Evolutionary conservation across 2,797 vertebrate species (phyloP).

Genomic region (Mustela erminea): DNA sequence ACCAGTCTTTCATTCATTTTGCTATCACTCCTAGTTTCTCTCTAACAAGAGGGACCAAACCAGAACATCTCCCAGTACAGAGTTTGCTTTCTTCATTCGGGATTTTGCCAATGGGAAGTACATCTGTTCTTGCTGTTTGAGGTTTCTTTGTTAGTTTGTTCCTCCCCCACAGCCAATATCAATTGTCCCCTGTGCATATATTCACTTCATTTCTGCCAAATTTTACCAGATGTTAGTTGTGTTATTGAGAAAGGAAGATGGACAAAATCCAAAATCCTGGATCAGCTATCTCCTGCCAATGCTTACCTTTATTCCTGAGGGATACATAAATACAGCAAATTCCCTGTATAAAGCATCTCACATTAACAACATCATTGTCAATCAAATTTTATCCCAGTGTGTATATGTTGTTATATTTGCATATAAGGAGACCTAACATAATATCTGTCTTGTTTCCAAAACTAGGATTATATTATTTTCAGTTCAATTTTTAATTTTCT

Average conservation of each 20-base stretch:
- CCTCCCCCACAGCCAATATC: slow-evolving; percentile 32
- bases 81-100: slow-evolving; percentile 33
- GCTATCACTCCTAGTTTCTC: not conserved
- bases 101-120: slow-evolving; percentile 29
- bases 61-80: not conserved
- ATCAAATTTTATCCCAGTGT: not conserved
- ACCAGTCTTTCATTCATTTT: not conserved
- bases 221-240: slow-evolving; percentile 80
- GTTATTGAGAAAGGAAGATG: slow-evolving; percentile 67
- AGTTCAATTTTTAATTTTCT: not conserved
- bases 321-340: not conserved
- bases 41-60: not conserved
- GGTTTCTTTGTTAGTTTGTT: slow-evolving; percentile 55
- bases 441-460: not conserved
- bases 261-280: slow-evolving; percentile 69
- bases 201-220: slow-evolving; percentile 62
- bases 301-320: slow-evolving; percentile 71
- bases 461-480: not conserved
- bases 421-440: not conserved
- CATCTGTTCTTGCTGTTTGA: slow-evolving; percentile 74
- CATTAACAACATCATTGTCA: not conserved
- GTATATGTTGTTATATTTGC: not conserved
- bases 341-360: not conserved
- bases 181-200: slow-evolving; percentile 74
- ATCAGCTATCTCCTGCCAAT: slow-evolving; percentile 53